Evolutionary conservation across 2,113 vertebrate genomes (phyloP).

Genomic region (Xenus cinereus): DNA sequence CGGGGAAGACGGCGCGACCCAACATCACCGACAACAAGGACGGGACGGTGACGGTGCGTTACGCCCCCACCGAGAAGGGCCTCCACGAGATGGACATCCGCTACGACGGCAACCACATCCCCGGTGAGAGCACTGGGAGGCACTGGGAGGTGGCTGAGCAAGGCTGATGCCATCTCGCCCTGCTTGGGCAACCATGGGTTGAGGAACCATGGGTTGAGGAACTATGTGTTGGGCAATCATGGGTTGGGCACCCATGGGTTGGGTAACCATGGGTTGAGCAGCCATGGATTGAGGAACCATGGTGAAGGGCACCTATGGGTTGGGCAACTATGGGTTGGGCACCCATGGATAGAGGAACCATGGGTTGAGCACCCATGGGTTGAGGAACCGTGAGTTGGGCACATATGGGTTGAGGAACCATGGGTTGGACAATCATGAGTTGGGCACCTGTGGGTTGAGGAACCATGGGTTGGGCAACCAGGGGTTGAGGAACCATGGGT

Average conservation of each 20-base stretch:
- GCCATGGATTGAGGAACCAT: not conserved
- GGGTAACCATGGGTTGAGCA: too few relatives aligned
- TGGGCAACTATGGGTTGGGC: not conserved
- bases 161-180: not conserved
- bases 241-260: too few relatives aligned
- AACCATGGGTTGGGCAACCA: not conserved
- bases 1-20: conserved; percentile 84
- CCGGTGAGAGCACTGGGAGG: conserved; percentile 71
- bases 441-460: not conserved
- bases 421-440: not conserved
- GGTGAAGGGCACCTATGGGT: not conserved
- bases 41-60: conserved; percentile 91
- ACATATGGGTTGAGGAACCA: too few relatives aligned
- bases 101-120: conserved; percentile 92
- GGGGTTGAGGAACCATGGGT: too few relatives aligned
- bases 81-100: conserved; percentile 98
- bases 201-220: too few relatives aligned
- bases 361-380: too few relatives aligned
- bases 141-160: not conserved
- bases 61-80: conserved; percentile 86
- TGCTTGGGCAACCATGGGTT: not conserved
- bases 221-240: too few relatives aligned
- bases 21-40: conserved; percentile 93
- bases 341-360: too few relatives aligned
- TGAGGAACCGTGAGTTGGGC: too few relatives aligned